A percentile compares a stretch with the other conserved stretches of the same genome.
These are phyloP conservation scores for Psilopogon haemacephalus DNA, from an alignment of 2,113 vertebrate species.

Conservation along the genomic window DNA sequence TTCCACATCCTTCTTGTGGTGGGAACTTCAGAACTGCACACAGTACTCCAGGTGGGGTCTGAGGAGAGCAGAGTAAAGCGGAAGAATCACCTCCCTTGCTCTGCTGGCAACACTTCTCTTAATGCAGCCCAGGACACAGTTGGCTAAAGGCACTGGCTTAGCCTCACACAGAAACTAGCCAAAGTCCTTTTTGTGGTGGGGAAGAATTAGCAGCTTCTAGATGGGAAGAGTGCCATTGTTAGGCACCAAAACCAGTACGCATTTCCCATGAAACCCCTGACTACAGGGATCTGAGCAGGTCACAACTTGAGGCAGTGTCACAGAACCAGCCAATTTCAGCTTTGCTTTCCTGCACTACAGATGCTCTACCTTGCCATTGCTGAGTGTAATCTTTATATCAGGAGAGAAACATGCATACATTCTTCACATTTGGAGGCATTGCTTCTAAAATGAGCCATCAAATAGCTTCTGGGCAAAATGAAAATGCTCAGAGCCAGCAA, in stretches of 20 bases:
- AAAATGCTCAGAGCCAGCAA: slow-evolving; percentile 19
- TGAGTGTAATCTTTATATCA: slow-evolving; percentile 20
- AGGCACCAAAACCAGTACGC: neutral
- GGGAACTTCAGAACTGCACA: too few relatives aligned
- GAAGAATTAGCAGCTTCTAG: neutral
- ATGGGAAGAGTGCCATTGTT: neutral
- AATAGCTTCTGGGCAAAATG: slow-evolving; percentile 48
- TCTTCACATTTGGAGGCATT: slow-evolving; percentile 57
- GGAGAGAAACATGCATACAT: slow-evolving; percentile 40
- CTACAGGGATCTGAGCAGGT: neutral
- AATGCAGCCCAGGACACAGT: too few relatives aligned
- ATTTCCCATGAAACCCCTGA: neutral
- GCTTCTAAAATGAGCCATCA: slow-evolving; percentile 61
- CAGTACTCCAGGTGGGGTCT: too few relatives aligned
- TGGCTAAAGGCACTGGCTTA: neutral
- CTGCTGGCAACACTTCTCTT: too few relatives aligned
- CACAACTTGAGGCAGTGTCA: neutral
- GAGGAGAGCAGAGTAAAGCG: too few relatives aligned
- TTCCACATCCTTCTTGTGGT: too few relatives aligned
- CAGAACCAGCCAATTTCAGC: neutral
- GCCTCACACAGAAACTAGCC: neutral
- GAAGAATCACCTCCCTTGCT: too few relatives aligned
- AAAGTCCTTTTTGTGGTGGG: neutral
- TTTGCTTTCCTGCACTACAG: neutral
- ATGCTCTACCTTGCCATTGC: neutral